A percentile compares a stretch with the other conserved stretches of the same genome.
Conservation (phyloP, 2,113 vertebrate species). For the Leptodactylus fuscus region DNA sequence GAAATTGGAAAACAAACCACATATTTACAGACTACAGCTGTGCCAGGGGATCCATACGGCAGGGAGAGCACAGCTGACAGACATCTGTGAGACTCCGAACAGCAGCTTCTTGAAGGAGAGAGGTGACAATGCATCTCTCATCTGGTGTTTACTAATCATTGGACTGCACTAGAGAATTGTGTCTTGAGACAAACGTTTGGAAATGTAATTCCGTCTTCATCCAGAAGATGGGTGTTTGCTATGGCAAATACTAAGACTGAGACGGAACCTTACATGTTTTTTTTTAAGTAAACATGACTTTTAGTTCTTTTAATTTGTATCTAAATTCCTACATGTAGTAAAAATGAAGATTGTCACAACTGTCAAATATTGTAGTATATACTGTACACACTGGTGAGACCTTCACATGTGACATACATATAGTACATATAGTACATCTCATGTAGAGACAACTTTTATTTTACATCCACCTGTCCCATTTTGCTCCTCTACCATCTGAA, state of each 20-base stretch:
- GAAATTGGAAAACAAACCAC: not conserved
- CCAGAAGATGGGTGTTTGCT: not conserved
- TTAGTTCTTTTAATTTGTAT: not conserved
- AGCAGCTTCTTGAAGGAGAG: not conserved
- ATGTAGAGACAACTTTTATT: too few relatives aligned
- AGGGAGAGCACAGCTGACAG: conserved; percentile 16
- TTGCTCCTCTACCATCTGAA: too few relatives aligned
- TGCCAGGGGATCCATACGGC: not conserved
- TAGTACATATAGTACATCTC: too few relatives aligned
- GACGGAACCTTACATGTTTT: not conserved
- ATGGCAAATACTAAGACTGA: not conserved
- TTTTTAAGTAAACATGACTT: not conserved
- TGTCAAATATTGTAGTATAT: too few relatives aligned
- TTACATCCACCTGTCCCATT: too few relatives aligned
- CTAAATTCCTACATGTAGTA: not conserved
- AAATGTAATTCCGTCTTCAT: not conserved
- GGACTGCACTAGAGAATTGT: not conserved
- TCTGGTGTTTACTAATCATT: conserved; percentile 19
- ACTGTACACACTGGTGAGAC: too few relatives aligned
- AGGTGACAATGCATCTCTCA: conserved; percentile 4
- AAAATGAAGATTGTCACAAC: not conserved
- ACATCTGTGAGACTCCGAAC: not conserved
- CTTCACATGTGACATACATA: too few relatives aligned
- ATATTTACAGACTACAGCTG: conserved; percentile 32
- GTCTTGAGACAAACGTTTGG: not conserved